Percentiles rank a stretch among this genome's conserved stretches.
Evolutionary conservation across 2,113 vertebrate species (phyloP).

Genomic region (Scophthalmus maximus): DNA sequence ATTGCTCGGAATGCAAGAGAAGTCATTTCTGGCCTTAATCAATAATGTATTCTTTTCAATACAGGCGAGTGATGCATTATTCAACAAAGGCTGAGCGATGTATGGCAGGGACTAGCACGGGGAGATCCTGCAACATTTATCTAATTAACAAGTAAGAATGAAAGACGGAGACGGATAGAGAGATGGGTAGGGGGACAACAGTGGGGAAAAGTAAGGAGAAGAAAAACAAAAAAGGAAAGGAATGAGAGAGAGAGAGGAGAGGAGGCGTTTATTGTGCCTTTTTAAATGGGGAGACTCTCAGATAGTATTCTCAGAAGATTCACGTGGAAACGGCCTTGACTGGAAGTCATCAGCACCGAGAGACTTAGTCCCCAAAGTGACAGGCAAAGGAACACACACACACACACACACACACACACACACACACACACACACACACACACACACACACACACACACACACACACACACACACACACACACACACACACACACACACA

Average conservation of each 20-base stretch:
- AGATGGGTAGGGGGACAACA: background rate
- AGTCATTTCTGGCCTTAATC: constrained; percentile 60
- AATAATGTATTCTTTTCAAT: constrained; percentile 73
- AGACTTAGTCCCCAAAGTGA: constrained; percentile 56
- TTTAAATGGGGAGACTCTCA: constrained; percentile 5
- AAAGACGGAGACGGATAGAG: no score
- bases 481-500: background rate
- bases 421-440: background rate
- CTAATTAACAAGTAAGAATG: constrained; percentile 64
- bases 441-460: background rate
- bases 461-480: background rate
- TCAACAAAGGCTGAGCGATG: constrained; percentile 64
- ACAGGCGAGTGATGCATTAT: constrained; percentile 64
- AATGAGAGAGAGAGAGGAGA: constrained; percentile 2
- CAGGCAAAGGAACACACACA: constrained; percentile 15
- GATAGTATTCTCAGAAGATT: constrained; percentile 45
- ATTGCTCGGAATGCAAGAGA: constrained; percentile 42
- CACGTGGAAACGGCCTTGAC: constrained; percentile 42
- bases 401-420: background rate
- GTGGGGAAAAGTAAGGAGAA: no score
- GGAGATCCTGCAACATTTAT: constrained; percentile 60
- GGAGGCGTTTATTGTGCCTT: constrained; percentile 1
- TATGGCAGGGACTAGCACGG: constrained; percentile 41
- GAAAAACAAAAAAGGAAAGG: no score
- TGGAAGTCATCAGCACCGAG: constrained; percentile 43